Conservation (phyloP, 2,797 vertebrate species). For the Mormyrops boulengeri region DNA sequence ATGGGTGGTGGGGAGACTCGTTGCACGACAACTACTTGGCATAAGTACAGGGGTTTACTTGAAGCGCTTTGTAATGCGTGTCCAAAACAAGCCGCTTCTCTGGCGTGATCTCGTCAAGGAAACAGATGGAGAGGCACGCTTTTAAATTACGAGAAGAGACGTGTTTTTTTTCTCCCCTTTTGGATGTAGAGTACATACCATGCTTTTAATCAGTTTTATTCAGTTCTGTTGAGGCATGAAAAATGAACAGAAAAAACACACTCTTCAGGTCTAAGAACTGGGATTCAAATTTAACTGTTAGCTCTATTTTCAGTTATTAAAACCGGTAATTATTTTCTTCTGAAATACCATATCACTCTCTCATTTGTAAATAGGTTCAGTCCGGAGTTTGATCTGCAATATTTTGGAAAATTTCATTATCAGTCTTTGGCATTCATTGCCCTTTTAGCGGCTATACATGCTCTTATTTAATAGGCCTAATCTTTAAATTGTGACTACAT, state of each 20-base stretch:
- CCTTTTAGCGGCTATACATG: background rate
- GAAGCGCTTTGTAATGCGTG: background rate
- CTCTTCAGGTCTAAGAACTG: background rate
- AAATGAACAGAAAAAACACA: constrained; percentile 11
- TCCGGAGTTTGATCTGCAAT: background rate
- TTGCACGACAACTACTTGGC: constrained; percentile 26
- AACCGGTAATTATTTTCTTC: background rate
- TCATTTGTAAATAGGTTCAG: background rate
- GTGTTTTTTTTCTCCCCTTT: background rate
- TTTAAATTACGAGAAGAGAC: background rate
- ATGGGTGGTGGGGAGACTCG: constrained; percentile 9
- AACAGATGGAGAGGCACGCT: background rate
- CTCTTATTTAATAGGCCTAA: constrained; percentile 19
- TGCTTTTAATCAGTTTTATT: background rate
- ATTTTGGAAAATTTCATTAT: background rate
- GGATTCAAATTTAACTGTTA: background rate
- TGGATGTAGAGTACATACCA: background rate
- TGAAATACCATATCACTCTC: background rate
- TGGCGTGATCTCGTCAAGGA: background rate
- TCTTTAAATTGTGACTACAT: constrained; percentile 27
- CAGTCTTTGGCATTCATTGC: background rate
- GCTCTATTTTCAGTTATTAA: background rate
- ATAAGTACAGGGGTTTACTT: background rate
- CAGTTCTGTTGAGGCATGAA: background rate
- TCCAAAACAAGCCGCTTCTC: background rate